phyloP scores from a whole-genome alignment of 2,797 vertebrate species.

The Rhinoraja longicauda region DNA sequence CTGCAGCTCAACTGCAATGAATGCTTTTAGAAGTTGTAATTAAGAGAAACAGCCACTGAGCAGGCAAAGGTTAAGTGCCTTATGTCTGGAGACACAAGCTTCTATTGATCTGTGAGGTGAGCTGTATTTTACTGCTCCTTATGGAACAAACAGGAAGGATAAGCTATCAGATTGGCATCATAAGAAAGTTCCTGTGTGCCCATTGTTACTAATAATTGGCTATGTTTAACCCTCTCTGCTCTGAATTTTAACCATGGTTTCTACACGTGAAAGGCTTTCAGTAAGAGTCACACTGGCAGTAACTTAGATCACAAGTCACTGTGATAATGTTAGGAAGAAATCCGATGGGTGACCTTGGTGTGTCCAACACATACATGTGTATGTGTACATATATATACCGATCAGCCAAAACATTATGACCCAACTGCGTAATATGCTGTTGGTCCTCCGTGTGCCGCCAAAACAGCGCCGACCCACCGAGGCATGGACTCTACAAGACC shows the following conservation, averaged over 20 bases:
- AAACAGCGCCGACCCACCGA: no score
- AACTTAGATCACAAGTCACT: not conserved
- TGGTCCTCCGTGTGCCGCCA: no score
- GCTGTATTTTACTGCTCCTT: slow-evolving; percentile 35
- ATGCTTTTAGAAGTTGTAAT: slow-evolving; percentile 35
- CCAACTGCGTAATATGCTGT: no score
- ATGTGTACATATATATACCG: no score
- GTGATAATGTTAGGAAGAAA: not conserved
- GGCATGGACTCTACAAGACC: no score
- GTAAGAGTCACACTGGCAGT: not conserved
- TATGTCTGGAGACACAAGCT: slow-evolving; percentile 35
- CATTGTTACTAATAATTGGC: slow-evolving; percentile 13
- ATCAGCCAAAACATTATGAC: no score
- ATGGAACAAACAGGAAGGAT: slow-evolving; percentile 35
- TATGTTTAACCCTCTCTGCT: not conserved
- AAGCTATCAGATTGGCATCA: slow-evolving; percentile 32
- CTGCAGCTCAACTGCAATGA: slow-evolving; percentile 33
- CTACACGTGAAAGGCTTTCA: not conserved
- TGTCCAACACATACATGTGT: not conserved
- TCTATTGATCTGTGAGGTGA: slow-evolving; percentile 33
- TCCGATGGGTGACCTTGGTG: no score
- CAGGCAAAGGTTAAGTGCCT: slow-evolving; percentile 34
- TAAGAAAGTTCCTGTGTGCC: slow-evolving; percentile 24
- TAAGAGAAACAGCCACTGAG: slow-evolving; percentile 33
- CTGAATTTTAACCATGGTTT: not conserved